Evolutionary conservation across 1,140 invertebrate species (phyloP), one percentile per base, ranked within the genome.

Genomic region (Harpegnathos saltator): DNA sequence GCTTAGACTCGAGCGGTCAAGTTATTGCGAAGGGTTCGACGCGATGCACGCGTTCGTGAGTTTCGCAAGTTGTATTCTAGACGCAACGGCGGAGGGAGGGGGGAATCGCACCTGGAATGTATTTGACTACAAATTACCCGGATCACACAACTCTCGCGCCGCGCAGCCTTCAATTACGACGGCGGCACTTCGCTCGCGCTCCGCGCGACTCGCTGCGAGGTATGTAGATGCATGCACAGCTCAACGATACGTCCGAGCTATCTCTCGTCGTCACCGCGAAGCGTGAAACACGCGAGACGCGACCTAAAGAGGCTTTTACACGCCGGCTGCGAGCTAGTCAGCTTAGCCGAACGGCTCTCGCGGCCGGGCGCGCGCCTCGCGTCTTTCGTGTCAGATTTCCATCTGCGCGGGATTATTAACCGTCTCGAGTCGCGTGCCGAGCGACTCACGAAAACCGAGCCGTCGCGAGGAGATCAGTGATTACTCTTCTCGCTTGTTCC

Each of bases 271-370:
- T 17, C 66, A 61, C n/a, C 56, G 78, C 69, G 69, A 82, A 62
- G 78, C 78, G 69, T 82, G 69, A 82, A 82, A 63, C 78, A 82
- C 78, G 78, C 78, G 78, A 82, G 69, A 74, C 54, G 44, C 68
- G 69, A 74, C 56, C 78, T 82, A 82, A 82, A 74, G 24, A 82
- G 69, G 44, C 78, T 44, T 82, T 82, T 84, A 84, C 61, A 66
- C 78, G 83, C 68, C 44, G 56, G 26, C 63, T 81, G 68, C 77
- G 26, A 61, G 38, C 80, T n/a, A 33, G 29, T 38, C 38, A 59
- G 78, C 38, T 58, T 52, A n/a, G n/a, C n/a, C n/a, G n/a, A n/a
- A n/a, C n/a, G n/a, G n/a, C 68, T 68, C 50, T 44, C 38, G 4
- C 38, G 38, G n/a, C n/a, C 38, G 38, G 3, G 38, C 38, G 38